Base-by-base conservation (phyloP, 2,888 invertebrate species). In the Leptopilina myrica region DNA sequence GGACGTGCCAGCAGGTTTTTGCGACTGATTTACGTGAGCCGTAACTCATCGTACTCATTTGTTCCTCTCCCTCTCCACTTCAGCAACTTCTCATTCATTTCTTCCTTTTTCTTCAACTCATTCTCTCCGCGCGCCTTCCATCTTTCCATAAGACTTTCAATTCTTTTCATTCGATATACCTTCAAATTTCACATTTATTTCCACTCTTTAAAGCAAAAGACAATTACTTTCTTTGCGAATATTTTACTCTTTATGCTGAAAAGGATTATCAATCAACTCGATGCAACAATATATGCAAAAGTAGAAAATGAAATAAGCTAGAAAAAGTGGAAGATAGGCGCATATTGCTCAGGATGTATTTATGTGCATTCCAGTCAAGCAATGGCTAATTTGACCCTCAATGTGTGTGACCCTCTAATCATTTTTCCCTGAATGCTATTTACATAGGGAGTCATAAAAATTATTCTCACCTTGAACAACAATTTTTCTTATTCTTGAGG, bases 11-110 rank as follows among this genome's bases (percentile, higher is more conserved):
- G 88, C 90, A 87, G 90, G 89, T 90, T 89, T 20, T 91, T 89
- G 89, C 91, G 90, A 91, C 86, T 82, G 91, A 91, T 91, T 91
- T 91, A 91, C 91, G 90, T 88, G 87, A 88, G 91, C 88, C 91
- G 91, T 91, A 91, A 91, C 90, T 91, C 91, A 91, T 91, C 90
- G 88, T 89, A 89, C 91, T 90, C 90, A 90, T 91, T 91, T 91
- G 89, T 90, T 90, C 89, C 88, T 89, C 87, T 84, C 85, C 80
- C 84, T 81, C 11, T 9, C 12, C 78, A 3, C 82, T 78, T 79
- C 82, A 82, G 79, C 84, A 81, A 80, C 83, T 80, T 84, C 83
- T 81, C 83, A 76, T 81, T 79, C 81, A 78, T 77, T 80, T 76
- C 78, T 66, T 79, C 78, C 77, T 80, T 75, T 79, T 84, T 76